Base-by-base conservation (phyloP, 2,113 vertebrate genomes). In the Platanista minor region DNA sequence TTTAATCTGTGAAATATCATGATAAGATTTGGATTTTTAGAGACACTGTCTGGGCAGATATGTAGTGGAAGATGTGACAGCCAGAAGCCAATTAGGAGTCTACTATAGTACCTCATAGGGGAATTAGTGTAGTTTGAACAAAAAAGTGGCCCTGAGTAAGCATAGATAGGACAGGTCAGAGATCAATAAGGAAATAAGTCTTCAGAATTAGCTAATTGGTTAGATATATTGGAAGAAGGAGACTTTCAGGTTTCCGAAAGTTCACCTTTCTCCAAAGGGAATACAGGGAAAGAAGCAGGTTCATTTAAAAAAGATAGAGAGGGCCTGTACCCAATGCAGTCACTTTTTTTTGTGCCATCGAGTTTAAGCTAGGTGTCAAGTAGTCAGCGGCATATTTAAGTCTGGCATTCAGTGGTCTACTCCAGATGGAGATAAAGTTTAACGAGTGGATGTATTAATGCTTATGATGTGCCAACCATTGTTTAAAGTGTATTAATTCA, bases 321-420 rank as follows among this genome's bases (percentile, higher is more conserved):
- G 4, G 31, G 59, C 33, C 25, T 36, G 0, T 39, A 52, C 9
- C 15, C 39, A 36, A 66, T 27, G 46, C 3, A n/a, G 75, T 71
- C 17, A 33, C 78, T 86, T 89, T 95, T 89, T 95, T 86, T 87
- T 84, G 27, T 90, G 57, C 1, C 0, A 74, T 29, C 64, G 33
- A 62, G 5, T 91, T 74, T 31, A 87, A 39, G 41, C 33, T 62
- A 77, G 17, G 31, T 81, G 6, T 81, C 31, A 74, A 36, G 15
- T n/a, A 49, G 20, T 80, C 18, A 72, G 12, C 33, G 69, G 29
- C 3, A 66, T n/a, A 74, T n/a, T 66, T 82, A 61, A 67, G n/a
- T 39, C n/a, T 93, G 20, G 4, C 46, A 61, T 67, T 97, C 71
- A 78, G 8, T 54, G 62, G 2, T 62, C 31, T 49, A 41, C 49